Conservation (phyloP, 2,113 vertebrate genomes). For the Oncorhynchus masou region DNA sequence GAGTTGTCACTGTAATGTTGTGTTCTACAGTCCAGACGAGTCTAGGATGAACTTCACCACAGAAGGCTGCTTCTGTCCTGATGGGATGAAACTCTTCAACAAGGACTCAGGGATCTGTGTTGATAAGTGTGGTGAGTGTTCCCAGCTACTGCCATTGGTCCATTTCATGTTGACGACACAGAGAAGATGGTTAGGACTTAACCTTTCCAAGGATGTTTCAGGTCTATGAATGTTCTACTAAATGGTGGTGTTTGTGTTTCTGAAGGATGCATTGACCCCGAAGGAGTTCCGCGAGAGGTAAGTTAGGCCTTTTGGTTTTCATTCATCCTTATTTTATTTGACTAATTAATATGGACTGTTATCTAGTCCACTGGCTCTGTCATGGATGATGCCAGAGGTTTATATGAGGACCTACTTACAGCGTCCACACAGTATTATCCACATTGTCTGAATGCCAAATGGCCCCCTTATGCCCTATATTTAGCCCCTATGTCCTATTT, state of each 20-base stretch:
- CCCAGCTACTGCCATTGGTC: neutral
- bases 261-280: constrained; percentile 69
- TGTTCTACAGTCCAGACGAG: constrained; percentile 43
- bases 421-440: neutral
- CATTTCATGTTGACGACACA: neutral
- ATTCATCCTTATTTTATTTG: neutral
- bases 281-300: constrained; percentile 64
- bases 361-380: neutral
- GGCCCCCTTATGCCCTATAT: neutral
- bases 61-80: constrained; percentile 94
- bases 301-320: constrained; percentile 14
- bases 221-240: neutral
- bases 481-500: too few species aligned
- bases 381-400: neutral
- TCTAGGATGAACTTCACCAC: constrained; percentile 39
- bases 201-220: neutral
- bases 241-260: constrained; percentile 18
- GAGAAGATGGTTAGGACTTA: neutral
- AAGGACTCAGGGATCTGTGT: constrained; percentile 81
- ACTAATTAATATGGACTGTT: too few species aligned
- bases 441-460: neutral
- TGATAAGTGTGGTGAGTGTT: constrained; percentile 82
- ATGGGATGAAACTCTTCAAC: constrained; percentile 81
- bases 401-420: neutral
- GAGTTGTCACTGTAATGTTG: constrained; percentile 7